Base-by-base conservation (phyloP, 2,888 invertebrate species). In the Aproaerema taeniolella region DNA sequence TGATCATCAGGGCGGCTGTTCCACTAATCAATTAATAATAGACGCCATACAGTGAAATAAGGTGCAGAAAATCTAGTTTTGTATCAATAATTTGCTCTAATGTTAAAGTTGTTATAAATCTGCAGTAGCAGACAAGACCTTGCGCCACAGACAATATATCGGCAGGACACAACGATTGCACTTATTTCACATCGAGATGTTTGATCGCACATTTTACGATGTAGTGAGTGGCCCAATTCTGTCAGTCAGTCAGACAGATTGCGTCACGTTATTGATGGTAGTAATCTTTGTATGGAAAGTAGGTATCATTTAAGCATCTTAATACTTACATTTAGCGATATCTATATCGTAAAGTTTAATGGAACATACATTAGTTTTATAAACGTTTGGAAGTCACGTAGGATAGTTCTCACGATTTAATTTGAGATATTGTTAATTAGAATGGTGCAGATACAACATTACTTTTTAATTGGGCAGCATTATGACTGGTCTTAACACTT, bases 201-300 rank as follows among this genome's bases (percentile, higher is more conserved):
- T n/a, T n/a, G n/a, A n/a, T n/a, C 20, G 5, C 20, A 8, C 8
- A 8, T 20, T 8, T 20, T 20, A 20, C 20, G 20, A 20, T n/a
- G n/a, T n/a, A 20, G 20, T 15, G 10, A 35, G 12, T 16, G 56
- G 49, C 61, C 61, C 26, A 50, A 47, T 57, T 58, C 50, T 53
- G 58, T 61, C 61, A 61, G 49, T 61, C 58, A 54, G 31, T 20
- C 42, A 45, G 38, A 43, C 40, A 13, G 29, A 33, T 61, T 61
- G 52, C 59, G 47, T 50, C 56, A 61, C 38, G 31, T 42, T 45
- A 48, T 49, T 41, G 52, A 55, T 56, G 46, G 49, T 35, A 42
- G 38, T 40, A 47, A 47, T 42, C 25, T 30, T 41, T 31, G 36
- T 31, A 16, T 31, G 14, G 17, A 35, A 34, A 40, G 28, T 13